These are phyloP conservation scores for Chloroceryle aenea DNA, from an alignment of 2,113 vertebrate genomes.

Conservation along the genomic window DNA sequence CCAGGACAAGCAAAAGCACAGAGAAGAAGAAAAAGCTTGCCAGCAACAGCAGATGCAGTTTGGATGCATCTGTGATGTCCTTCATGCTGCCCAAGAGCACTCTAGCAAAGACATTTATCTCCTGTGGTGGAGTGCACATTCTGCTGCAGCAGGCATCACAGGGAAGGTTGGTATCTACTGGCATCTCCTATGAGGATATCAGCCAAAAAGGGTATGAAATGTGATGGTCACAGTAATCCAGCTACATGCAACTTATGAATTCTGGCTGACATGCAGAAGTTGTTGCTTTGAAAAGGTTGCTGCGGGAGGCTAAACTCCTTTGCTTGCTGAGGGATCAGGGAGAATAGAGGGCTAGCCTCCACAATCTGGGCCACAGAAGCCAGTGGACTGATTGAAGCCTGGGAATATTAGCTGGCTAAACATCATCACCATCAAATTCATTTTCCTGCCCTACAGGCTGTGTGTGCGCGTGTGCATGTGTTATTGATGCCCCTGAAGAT, in stretches of 20 bases:
- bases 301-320: accelerated
- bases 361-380: not conserved
- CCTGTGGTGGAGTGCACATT: not conserved
- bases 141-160: not conserved
- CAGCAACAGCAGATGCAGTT: not conserved
- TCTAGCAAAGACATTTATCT: not conserved
- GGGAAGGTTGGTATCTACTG: not conserved
- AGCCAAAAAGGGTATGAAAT: not conserved
- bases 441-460: not conserved
- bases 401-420: not conserved
- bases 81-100: accelerated
- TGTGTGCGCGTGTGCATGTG: accelerated
- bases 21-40: not conserved
- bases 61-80: not conserved
- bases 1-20: not conserved
- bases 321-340: not conserved
- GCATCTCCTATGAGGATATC: not conserved
- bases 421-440: not conserved
- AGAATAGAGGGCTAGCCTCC: not conserved
- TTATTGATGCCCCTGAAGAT: not conserved
- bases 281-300: not conserved
- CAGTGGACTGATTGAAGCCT: not conserved
- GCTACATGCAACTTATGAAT: not conserved
- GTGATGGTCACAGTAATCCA: not conserved
- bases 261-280: not conserved